Percentiles rank a stretch among this genome's conserved stretches.
Conservation (phyloP, 1,140 invertebrate genomes). For the Coenobita brevimanus region DNA sequence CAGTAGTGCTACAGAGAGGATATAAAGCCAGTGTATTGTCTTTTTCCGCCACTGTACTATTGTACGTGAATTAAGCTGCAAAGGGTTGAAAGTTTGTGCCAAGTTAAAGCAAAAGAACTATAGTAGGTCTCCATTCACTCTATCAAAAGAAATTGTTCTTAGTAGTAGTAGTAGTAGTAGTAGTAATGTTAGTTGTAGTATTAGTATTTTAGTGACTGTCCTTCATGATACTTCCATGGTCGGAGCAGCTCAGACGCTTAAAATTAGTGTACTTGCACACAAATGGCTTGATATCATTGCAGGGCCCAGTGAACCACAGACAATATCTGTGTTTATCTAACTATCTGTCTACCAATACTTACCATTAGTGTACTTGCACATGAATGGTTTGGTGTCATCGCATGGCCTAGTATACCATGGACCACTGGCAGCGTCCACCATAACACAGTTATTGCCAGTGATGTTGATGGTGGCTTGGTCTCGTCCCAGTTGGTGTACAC, state of each 20-base stretch:
- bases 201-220: too few relatives aligned
- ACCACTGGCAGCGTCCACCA: not conserved
- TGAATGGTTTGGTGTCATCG: slow-evolving; percentile 9
- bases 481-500: slow-evolving; percentile 40
- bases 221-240: too few relatives aligned
- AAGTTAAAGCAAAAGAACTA: too few relatives aligned
- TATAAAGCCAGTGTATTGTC: too few relatives aligned
- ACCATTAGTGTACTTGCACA: slow-evolving; percentile 53
- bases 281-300: slow-evolving; percentile 12
- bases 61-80: too few relatives aligned
- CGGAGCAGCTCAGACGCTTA: too few relatives aligned
- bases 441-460: slow-evolving; percentile 13
- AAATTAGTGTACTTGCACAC: slow-evolving; percentile 53
- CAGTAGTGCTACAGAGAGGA: too few relatives aligned
- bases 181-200: too few relatives aligned
- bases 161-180: not conserved
- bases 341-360: not conserved
- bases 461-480: not conserved
- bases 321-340: not conserved
- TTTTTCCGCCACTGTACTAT: too few relatives aligned
- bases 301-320: not conserved
- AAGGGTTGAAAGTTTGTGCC: too few relatives aligned
- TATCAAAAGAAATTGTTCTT: too few relatives aligned
- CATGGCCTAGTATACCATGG: slow-evolving; percentile 19
- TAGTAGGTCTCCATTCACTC: too few relatives aligned